Evolutionary conservation across 2,888 invertebrate genomes (phyloP), one percentile per base, ranked within the genome.

Genomic region (Strigamia maritima): DNA sequence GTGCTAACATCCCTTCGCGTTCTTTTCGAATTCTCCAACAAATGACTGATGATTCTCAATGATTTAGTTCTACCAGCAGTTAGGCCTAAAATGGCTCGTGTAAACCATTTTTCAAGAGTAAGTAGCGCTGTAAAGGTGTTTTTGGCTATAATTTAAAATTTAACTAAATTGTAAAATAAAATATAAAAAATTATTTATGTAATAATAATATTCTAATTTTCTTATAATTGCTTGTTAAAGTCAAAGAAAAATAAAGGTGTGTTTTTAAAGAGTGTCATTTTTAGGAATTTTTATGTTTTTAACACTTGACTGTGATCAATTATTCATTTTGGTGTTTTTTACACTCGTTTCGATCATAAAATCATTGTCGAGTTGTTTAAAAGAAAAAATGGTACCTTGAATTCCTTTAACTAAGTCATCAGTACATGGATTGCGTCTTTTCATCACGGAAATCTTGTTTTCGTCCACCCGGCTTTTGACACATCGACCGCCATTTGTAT

Each of bases 11-110:
- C 85, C 94, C 94, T 78, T 93, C 93, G 81, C 89, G 92, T 85
- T 92, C 93, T 70, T 94, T 94, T 87, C 91, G 90, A 86, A 91
- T 92, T 84, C 87, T 94, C 79, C 93, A 94, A 86, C 91, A 92
- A 78, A 92, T 93, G 92, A 92, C 92, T 82, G 90, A 77, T 82
- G 90, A 77, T 1, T 44, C 77, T 8, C 65, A 65, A 10, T 65
- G 65, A 65, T 65, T 65, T 14, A 26, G 26, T 65, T 10, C 4
- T 14, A 14, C 3, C n/a, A n/a, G 49, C 49, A 49, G n/a, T 7
- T 14, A 65, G 3, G 10, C 10, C 12, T 16, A 26, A 16, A 19
- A 60, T 60, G 40, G 40, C 19, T 60, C 22, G 2, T 22, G 24
- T 60, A 60, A 60, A 26, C 26, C 12, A 65, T 26, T 26, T 28